A percentile compares a stretch with the other conserved stretches of the same genome.
phyloP scores from a whole-genome alignment of 2,888 invertebrate species.

The Lasioglossum lativentre region DNA sequence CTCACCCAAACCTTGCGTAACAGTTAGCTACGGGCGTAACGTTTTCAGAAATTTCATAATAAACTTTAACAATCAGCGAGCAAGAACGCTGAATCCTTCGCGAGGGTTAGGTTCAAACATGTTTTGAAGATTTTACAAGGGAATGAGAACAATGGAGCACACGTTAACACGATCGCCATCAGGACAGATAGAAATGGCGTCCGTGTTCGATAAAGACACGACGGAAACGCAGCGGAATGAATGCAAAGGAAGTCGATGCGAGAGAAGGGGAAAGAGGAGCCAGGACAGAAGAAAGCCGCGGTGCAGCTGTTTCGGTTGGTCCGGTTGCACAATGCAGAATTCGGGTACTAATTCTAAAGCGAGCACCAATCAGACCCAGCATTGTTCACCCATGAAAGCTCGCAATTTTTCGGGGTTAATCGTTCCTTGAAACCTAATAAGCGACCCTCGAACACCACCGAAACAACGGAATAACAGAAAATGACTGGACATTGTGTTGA shows the following conservation, averaged over 20 bases:
- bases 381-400: conserved; percentile 77
- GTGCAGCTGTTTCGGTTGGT: conserved; percentile 73
- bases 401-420: conserved; percentile 72
- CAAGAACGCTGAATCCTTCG: not conserved
- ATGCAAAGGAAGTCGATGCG: conserved; percentile 46
- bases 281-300: conserved; percentile 52
- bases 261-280: conserved; percentile 6
- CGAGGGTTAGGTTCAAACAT: not conserved
- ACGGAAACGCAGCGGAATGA: conserved; percentile 50
- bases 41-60: not conserved
- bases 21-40: too few species aligned
- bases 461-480: conserved; percentile 2
- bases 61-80: not conserved
- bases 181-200: conserved; percentile 18
- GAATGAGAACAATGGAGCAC: not conserved
- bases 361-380: conserved; percentile 75
- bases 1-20: too few species aligned
- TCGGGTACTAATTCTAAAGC: conserved; percentile 77
- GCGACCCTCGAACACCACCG: conserved; percentile 11
- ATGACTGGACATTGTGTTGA: conserved; percentile 16
- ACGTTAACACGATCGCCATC: not conserved
- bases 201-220: conserved; percentile 33
- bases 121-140: not conserved
- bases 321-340: conserved; percentile 70
- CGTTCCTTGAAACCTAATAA: conserved; percentile 71